Conservation (phyloP, 1,140 invertebrate genomes). For the Cecropterus lyciades region DNA sequence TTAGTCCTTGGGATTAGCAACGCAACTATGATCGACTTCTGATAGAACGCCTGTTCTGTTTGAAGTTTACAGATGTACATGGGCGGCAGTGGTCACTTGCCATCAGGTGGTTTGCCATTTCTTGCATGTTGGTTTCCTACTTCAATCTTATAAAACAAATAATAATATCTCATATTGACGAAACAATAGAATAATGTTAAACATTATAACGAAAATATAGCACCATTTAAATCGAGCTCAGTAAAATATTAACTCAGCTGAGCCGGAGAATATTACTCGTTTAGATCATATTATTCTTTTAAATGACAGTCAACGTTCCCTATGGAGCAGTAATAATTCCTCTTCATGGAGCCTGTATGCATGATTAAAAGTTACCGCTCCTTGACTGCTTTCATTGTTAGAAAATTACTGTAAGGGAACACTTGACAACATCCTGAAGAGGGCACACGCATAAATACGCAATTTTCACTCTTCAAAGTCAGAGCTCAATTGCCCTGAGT, state of each 20-base stretch:
- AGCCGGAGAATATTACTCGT: constrained; percentile 9
- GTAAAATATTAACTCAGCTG: constrained; percentile 19
- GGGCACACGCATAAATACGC: constrained; percentile 10
- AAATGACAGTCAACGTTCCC: constrained; percentile 15
- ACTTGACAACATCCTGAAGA: constrained; percentile 36
- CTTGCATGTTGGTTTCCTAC: no score
- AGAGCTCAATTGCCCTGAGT: constrained; percentile 11
- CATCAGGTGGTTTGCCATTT: no score
- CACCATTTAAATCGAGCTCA: background rate
- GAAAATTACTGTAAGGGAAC: constrained; percentile 19
- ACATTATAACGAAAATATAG: no score
- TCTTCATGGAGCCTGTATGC: constrained; percentile 22
- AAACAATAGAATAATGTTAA: no score
- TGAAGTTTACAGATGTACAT: no score
- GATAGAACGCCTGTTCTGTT: no score
- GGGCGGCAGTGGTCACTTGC: no score
- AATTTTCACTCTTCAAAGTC: constrained; percentile 20
- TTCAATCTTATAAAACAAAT: no score
- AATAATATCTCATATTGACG: no score
- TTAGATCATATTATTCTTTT: constrained; percentile 21
- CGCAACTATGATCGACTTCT: no score
- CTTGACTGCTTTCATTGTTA: constrained; percentile 38
- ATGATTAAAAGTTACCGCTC: constrained; percentile 41
- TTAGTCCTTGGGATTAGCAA: no score
- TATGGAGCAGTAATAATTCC: constrained; percentile 10